phyloP scores from a whole-genome alignment of 2,797 vertebrate genomes.

The Centroberyx gerrardi region DNA sequence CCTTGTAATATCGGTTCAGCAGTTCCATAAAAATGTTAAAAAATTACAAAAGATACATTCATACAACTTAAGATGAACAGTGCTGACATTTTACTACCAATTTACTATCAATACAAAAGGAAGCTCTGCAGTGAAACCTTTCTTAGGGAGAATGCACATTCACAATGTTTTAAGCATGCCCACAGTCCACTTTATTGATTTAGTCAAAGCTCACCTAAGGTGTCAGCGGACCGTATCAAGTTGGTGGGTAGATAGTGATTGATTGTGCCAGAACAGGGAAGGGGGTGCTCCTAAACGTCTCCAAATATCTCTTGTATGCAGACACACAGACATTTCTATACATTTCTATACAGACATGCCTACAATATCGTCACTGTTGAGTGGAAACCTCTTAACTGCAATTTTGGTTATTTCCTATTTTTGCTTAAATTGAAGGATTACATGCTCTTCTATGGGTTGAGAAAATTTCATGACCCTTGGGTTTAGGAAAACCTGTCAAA shows the following conservation, averaged over 20 bases:
- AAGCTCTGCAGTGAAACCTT: neutral
- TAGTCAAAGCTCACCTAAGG: constrained; percentile 43
- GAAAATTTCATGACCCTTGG: too few species aligned
- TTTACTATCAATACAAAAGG: constrained; percentile 8
- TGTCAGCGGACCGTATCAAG: constrained; percentile 17
- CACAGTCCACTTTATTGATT: constrained; percentile 67
- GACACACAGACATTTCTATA: constrained; percentile 4
- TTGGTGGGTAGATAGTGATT: constrained; percentile 39
- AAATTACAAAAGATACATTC: neutral
- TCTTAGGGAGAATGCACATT: constrained; percentile 5
- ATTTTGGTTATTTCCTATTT: too few species aligned
- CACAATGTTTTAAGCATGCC: constrained; percentile 42
- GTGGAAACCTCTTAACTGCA: too few species aligned
- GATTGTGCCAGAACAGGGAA: constrained; percentile 31
- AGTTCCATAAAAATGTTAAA: constrained; percentile 18
- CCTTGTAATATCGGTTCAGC: constrained; percentile 33
- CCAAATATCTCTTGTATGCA: constrained; percentile 34
- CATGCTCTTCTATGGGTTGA: too few species aligned
- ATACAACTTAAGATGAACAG: neutral
- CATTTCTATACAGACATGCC: constrained; percentile 9
- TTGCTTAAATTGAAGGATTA: too few species aligned
- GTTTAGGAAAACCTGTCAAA: too few species aligned
- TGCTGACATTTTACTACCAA: constrained; percentile 4
- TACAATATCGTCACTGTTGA: neutral
- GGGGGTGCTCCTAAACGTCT: constrained; percentile 11